These are phyloP conservation scores for Molorchus minor DNA, from an alignment of 2,888 invertebrate species.

Conservation along the genomic window DNA sequence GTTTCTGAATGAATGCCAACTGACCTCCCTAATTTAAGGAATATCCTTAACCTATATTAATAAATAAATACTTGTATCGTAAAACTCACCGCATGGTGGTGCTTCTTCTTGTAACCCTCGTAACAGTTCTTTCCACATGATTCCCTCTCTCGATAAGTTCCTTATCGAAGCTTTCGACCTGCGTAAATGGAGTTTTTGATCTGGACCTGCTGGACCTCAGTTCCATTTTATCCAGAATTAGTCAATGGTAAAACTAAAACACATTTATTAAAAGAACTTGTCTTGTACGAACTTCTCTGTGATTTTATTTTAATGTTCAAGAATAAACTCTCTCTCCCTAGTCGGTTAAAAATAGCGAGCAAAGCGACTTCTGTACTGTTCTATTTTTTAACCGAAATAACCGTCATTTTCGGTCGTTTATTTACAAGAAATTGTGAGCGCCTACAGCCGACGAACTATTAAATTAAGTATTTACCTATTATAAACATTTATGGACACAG, in stretches of 20 bases:
- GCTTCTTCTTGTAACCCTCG: conserved; percentile 57
- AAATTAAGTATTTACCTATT: conserved; percentile 5
- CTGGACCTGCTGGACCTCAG: conserved; percentile 73
- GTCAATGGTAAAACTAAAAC: conserved; percentile 17
- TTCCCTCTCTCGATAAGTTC: conserved; percentile 60
- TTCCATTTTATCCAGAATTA: conserved; percentile 55
- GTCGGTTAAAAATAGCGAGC: conserved; percentile 15
- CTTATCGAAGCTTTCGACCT: conserved; percentile 68
- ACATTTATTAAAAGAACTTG: conserved; percentile 19
- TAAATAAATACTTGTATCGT: not conserved
- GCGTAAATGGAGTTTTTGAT: conserved; percentile 74
- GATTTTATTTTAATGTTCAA: conserved; percentile 31
- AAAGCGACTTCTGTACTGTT: conserved; percentile 6
- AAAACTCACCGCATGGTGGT: conserved; percentile 66
- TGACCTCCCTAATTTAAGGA: not conserved
- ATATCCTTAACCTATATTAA: conserved; percentile 7
- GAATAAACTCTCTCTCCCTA: conserved; percentile 26
- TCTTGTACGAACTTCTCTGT: conserved; percentile 19
- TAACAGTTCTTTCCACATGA: conserved; percentile 49
- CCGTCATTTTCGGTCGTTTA: conserved; percentile 30
- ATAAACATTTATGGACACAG: conserved; percentile 8
- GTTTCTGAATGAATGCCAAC: not conserved
- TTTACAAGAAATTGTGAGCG: conserved; percentile 23
- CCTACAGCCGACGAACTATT: conserved; percentile 12
- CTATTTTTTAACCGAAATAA: conserved; percentile 25